A percentile compares a stretch with the other conserved stretches of the same genome.
These are phyloP conservation scores for Scylla paramamosain DNA, from an alignment of 1,140 invertebrate genomes.

Conservation along the genomic window DNA sequence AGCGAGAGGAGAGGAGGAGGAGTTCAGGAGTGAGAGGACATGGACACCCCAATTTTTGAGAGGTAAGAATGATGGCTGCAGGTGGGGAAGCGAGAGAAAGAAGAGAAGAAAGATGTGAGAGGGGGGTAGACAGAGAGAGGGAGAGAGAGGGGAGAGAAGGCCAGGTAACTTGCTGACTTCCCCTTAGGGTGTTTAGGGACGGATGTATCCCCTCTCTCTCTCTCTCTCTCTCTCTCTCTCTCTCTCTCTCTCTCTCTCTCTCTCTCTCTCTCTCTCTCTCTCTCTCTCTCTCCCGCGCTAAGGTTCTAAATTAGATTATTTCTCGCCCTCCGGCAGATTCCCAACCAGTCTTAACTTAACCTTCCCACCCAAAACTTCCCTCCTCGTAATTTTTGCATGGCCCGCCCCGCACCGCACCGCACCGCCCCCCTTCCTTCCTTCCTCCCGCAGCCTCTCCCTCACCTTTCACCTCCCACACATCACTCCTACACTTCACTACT, in stretches of 20 bases:
- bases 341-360: not conserved
- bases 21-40: no score
- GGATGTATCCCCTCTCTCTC: not conserved
- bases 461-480: not conserved
- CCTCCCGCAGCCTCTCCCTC: not conserved
- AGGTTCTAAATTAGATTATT: constrained; percentile 16
- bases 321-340: not conserved
- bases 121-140: not conserved
- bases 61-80: not conserved
- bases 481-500: not conserved
- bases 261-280: no score
- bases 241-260: no score
- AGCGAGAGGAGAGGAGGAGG: not conserved
- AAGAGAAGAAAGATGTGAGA: not conserved
- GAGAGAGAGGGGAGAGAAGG: not conserved
- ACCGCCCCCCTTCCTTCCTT: not conserved
- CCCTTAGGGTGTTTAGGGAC: not conserved
- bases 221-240: no score
- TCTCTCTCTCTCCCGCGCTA: not conserved
- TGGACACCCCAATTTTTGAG: not conserved
- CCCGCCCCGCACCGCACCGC: not conserved
- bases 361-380: not conserved
- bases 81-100: not conserved
- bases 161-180: not conserved
- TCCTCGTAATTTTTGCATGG: constrained; percentile 2